These are phyloP conservation scores for Diarsia dahlii DNA, from an alignment of 2,888 invertebrate species.

Conservation along the genomic window DNA sequence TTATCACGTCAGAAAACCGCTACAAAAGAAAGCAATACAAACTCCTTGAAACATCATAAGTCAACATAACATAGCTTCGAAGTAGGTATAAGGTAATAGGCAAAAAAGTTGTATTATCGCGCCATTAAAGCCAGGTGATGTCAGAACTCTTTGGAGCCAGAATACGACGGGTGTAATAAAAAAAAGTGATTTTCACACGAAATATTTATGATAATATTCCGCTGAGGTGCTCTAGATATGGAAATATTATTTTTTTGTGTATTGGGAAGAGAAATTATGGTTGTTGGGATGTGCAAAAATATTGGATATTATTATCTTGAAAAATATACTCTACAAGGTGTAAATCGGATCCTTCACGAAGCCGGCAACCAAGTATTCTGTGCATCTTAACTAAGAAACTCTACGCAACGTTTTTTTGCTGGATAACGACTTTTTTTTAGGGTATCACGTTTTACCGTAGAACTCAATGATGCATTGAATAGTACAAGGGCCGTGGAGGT, in stretches of 20 bases:
- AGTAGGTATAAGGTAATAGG: conserved; percentile 18
- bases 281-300: background rate
- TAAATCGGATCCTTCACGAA: too few species aligned
- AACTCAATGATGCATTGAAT: too few species aligned
- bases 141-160: conserved; percentile 16
- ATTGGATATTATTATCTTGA: background rate
- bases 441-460: too few species aligned
- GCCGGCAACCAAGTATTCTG: too few species aligned
- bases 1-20: too few species aligned
- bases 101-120: conserved; percentile 39
- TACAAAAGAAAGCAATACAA: too few species aligned
- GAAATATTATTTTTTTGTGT: background rate
- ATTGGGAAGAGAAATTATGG: conserved; percentile 4
- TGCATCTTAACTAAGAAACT: too few species aligned
- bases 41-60: background rate
- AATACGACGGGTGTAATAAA: conserved; percentile 37
- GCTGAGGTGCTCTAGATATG: background rate
- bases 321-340: background rate
- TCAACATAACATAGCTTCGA: background rate
- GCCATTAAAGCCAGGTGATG: conserved; percentile 23
- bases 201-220: conserved; percentile 47
- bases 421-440: too few species aligned
- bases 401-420: too few species aligned
- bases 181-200: conserved; percentile 44
- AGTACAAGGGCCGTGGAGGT: too few species aligned